phyloP scores from a whole-genome alignment of 2,113 vertebrate genomes.

The Thalassoma bifasciatum region DNA sequence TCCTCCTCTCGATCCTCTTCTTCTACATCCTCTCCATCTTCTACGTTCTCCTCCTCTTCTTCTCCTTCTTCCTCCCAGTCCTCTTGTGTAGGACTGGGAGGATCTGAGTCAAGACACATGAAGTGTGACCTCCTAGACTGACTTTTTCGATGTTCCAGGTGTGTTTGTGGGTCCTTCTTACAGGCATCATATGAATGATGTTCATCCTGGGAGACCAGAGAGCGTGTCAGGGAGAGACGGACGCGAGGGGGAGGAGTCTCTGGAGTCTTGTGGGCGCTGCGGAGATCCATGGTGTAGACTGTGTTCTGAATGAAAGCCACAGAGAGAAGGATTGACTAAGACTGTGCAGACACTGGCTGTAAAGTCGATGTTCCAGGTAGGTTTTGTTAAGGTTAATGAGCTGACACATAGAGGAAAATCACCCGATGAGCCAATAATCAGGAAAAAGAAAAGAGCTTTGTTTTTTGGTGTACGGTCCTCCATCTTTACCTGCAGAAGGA shows the following conservation, averaged over 20 bases:
- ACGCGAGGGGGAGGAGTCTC: slow-evolving; percentile 79
- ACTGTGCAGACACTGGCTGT: neutral
- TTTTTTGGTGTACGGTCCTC: neutral
- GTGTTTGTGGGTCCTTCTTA: slow-evolving; percentile 28
- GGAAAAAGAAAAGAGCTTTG: neutral
- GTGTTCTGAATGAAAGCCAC: slow-evolving; percentile 72
- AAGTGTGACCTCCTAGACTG: slow-evolving; percentile 39
- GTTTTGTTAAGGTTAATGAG: neutral
- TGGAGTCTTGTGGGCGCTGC: slow-evolving; percentile 90
- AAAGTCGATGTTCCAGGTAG: neutral
- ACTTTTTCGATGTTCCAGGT: slow-evolving; percentile 47
- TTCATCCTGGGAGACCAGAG: slow-evolving; percentile 56
- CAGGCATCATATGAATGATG: slow-evolving; percentile 44
- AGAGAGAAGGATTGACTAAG: slow-evolving; percentile 6
- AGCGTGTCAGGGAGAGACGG: slow-evolving; percentile 76
- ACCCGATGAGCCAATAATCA: neutral
- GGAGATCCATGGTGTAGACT: slow-evolving; percentile 95
- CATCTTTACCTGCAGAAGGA: slow-evolving; percentile 89
- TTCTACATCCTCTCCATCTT: slow-evolving; percentile 52
- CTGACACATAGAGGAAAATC: neutral
- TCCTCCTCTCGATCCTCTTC: slow-evolving; percentile 38
- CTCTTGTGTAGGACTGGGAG: slow-evolving; percentile 52
- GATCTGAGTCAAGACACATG: slow-evolving; percentile 41
- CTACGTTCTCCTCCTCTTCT: slow-evolving; percentile 75
- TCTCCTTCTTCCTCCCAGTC: slow-evolving; percentile 82